Evolutionary conservation across 2,113 vertebrate genomes (phyloP).

Genomic region (Taurulus bubalis): DNA sequence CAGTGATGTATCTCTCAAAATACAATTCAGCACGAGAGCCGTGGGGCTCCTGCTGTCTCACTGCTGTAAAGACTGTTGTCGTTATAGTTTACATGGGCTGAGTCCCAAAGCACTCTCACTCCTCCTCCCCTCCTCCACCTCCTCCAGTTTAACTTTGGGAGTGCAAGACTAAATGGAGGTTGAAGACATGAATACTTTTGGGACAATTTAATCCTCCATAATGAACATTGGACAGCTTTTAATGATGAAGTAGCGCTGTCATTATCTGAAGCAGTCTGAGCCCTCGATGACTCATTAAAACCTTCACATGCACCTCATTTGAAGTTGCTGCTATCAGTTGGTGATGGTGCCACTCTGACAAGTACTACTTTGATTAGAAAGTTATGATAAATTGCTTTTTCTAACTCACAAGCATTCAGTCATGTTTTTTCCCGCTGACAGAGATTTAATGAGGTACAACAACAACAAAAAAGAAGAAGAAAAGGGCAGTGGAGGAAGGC

Average conservation of each 20-base stretch:
- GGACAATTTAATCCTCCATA: not conserved
- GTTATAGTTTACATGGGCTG: not conserved
- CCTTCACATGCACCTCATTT: not conserved
- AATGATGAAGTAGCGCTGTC: not conserved
- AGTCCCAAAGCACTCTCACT: not conserved
- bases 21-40: constrained; percentile 2
- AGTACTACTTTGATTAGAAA: not conserved
- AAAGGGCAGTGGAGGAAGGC: too few species aligned
- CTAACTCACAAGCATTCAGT: not conserved
- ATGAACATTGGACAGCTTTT: not conserved
- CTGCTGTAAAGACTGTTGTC: not conserved
- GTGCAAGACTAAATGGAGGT: too few species aligned
- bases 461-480: not conserved
- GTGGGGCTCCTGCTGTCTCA: constrained; percentile 3
- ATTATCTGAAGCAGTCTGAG: not conserved
- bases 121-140: not conserved
- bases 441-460: not conserved
- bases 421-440: not conserved
- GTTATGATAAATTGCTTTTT: not conserved
- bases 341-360: too few species aligned
- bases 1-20: not conserved
- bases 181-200: not conserved
- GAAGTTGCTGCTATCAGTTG: too few species aligned
- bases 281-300: not conserved
- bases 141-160: not conserved